These are phyloP conservation scores for Tapirus indicus DNA, from an alignment of 2,797 vertebrate species.

Conservation along the genomic window DNA sequence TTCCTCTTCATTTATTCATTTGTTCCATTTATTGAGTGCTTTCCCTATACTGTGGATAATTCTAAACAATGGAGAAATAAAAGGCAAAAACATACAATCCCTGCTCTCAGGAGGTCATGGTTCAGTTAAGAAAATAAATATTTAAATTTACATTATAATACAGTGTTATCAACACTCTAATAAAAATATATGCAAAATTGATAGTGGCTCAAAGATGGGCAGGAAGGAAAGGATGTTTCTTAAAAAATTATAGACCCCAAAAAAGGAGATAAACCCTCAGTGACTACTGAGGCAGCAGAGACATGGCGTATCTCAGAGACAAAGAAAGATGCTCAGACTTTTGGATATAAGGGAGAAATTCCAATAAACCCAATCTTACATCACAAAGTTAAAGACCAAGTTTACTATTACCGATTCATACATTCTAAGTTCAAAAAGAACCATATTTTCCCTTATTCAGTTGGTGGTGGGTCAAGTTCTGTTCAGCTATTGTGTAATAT, in stretches of 20 bases:
- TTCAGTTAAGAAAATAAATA: neutral
- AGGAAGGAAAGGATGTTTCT: neutral
- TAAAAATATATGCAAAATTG: constrained; percentile 10
- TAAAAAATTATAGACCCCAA: neutral
- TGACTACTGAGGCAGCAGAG: neutral
- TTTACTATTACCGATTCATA: neutral
- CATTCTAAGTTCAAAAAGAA: neutral
- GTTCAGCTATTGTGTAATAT: constrained; percentile 30
- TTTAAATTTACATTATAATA: neutral
- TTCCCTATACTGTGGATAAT: neutral
- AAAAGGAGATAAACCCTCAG: neutral
- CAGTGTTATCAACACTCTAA: neutral
- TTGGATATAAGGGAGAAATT: neutral
- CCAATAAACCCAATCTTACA: neutral
- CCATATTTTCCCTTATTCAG: neutral
- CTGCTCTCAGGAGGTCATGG: constrained; percentile 40
- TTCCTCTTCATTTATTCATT: neutral
- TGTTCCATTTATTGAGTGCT: neutral
- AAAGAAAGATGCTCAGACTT: neutral
- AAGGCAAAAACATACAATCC: neutral
- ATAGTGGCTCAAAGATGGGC: neutral
- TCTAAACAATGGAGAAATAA: constrained; percentile 17
- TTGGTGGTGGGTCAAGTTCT: neutral
- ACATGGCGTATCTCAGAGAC: neutral
- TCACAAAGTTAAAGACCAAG: neutral